These are phyloP conservation scores for Hecatera dysodea DNA, from an alignment of 2,888 invertebrate genomes.

Conservation along the genomic window DNA sequence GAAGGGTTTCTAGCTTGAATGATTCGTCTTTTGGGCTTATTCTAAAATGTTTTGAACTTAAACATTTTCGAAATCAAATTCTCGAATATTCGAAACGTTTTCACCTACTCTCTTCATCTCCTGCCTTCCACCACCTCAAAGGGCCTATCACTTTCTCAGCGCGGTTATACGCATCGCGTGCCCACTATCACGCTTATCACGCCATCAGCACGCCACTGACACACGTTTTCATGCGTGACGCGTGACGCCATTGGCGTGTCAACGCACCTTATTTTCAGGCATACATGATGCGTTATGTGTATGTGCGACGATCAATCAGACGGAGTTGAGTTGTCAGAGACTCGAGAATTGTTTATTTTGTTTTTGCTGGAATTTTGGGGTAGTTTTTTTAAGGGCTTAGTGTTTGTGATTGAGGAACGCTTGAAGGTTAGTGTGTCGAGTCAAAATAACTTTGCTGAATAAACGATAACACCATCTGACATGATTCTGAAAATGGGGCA, in stretches of 20 bases:
- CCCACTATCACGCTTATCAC: conserved; percentile 64
- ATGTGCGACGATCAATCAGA: conserved; percentile 62
- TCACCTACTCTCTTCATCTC: background rate
- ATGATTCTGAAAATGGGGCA: no score
- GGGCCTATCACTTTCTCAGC: conserved; percentile 58
- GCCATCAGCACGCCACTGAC: conserved; percentile 67
- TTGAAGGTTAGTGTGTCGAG: background rate
- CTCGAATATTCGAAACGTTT: no score
- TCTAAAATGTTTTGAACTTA: no score
- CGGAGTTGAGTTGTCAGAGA: conserved; percentile 60
- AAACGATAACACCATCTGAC: no score
- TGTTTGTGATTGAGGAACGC: background rate
- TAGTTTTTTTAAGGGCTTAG: background rate
- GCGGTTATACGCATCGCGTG: conserved; percentile 57
- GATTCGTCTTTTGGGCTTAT: no score
- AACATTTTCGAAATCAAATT: no score
- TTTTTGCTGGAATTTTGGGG: background rate
- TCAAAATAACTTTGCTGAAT: no score
- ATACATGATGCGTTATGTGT: conserved; percentile 61
- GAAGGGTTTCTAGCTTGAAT: no score
- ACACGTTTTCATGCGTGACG: conserved; percentile 68
- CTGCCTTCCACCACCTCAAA: conserved; percentile 37
- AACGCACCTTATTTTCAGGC: conserved; percentile 69
- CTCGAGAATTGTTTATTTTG: conserved; percentile 12
- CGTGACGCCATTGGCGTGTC: conserved; percentile 71